Percentiles rank a stretch among this genome's conserved stretches.
phyloP scores from a whole-genome alignment of 1,140 invertebrate genomes.

The Drosophila asahinai region DNA sequence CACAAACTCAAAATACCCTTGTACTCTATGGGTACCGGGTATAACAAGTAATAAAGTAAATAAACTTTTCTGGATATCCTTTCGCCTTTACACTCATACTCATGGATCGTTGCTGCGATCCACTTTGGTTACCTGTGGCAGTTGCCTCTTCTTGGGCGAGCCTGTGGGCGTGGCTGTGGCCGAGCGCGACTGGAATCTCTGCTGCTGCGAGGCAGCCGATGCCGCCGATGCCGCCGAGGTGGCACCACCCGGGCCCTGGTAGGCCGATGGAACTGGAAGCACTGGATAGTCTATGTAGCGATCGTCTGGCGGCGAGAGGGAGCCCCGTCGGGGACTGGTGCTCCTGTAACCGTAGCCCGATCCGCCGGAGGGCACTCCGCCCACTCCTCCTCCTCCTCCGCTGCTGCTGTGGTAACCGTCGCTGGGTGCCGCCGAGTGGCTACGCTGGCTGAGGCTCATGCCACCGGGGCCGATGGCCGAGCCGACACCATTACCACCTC shows the following conservation, averaged over 20 bases:
- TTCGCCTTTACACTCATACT: neutral
- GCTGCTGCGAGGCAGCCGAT: conserved; percentile 83
- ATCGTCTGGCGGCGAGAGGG: conserved; percentile 84
- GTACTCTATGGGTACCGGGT: too few relatives aligned
- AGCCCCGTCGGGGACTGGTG: conserved; percentile 82
- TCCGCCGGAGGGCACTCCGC: conserved; percentile 34
- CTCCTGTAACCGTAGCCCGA: conserved; percentile 80
- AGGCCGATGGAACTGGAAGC: conserved; percentile 76
- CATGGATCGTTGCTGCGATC: neutral
- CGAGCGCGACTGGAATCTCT: conserved; percentile 92
- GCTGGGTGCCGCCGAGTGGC: conserved; percentile 85
- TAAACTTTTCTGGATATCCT: too few relatives aligned
- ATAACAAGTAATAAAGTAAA: too few relatives aligned
- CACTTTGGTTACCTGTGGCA: conserved; percentile 91
- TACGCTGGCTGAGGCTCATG: conserved; percentile 85
- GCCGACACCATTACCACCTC: conserved; percentile 86
- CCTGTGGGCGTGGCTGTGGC: conserved; percentile 97
- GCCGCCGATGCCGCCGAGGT: conserved; percentile 45
- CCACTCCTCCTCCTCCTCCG: conserved; percentile 19
- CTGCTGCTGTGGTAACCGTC: conserved; percentile 76
- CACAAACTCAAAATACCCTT: too few relatives aligned
- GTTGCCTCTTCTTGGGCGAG: conserved; percentile 97
- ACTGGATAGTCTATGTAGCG: conserved; percentile 85
- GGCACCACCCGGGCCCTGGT: conserved; percentile 34
- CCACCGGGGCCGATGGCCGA: conserved; percentile 86